Evolutionary conservation across 2,113 vertebrate species (phyloP), one percentile per base, ranked within the genome.

Genomic region (Prionailurus bengalensis): DNA sequence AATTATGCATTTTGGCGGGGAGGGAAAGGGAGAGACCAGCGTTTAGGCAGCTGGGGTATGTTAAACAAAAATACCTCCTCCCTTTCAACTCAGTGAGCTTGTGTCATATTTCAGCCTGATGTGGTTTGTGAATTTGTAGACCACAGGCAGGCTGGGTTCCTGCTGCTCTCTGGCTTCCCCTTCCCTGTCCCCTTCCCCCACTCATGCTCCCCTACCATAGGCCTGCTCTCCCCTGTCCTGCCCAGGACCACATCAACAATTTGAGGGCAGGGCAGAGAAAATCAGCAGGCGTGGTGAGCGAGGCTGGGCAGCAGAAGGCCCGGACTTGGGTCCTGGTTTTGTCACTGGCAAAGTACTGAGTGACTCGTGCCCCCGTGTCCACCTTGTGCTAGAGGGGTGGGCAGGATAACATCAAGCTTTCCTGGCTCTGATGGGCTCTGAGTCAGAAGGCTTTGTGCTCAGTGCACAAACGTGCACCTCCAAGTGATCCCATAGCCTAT

Each of bases 41-140:
- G 82, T 94, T 97, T 93, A 97, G 91, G 94, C 97, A 97, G 95
- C 91, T 39, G 12, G 53, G 39, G 36, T 68, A 90, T 93, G 78
- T 70, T 97, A 94, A 93, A 79, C 97, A 98, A 98, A 98, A 97
- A 97, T 96, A 94, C 71, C 92, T 91, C 89, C 73, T 96, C 39
- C 48, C 93, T 97, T 86, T 91, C 88, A 86, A 78, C 21, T n/a
- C 48, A 83, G 33, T 15, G 84, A 92, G 71, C 5, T 0, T 95
- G 95, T 95, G 95, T 98, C 95, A 23, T 96, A 66, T 98, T 98
- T 96, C 95, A 97, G 96, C 63, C 95, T 91, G 94, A 65, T 97
- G 97, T 97, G 97, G 97, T 97, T 89, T 96, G 58, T 39, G 71
- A 81, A 90, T 94, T 48, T 66, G 76, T 88, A 97, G 97, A 96